A percentile compares a stretch with the other conserved stretches of the same genome.
These are phyloP conservation scores for Leptinotarsa texana DNA, from an alignment of 1,140 invertebrate genomes.

Conservation along the genomic window DNA sequence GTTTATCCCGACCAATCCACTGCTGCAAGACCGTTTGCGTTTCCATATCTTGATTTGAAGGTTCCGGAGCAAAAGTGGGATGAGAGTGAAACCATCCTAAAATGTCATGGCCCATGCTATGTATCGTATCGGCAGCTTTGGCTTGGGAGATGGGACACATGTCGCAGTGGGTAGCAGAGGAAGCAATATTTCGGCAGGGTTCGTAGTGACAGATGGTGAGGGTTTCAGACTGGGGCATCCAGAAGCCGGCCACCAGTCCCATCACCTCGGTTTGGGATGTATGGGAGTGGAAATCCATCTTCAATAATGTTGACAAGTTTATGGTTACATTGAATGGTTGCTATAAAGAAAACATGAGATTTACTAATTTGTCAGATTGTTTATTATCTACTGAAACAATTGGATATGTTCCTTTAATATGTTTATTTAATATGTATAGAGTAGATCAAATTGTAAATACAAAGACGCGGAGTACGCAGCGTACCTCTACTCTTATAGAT, in stretches of 20 bases:
- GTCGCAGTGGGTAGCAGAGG: slow-evolving; percentile 72
- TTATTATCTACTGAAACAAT: no score
- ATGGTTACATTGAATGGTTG: slow-evolving; percentile 66
- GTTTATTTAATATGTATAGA: no score
- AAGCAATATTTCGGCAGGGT: slow-evolving; percentile 61
- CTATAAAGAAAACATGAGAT: slow-evolving; percentile 52
- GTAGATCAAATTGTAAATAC: no score
- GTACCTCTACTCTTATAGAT: no score
- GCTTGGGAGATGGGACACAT: slow-evolving; percentile 67
- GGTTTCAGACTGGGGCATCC: slow-evolving; percentile 46
- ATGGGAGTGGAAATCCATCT: slow-evolving; percentile 74
- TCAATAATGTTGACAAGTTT: slow-evolving; percentile 62
- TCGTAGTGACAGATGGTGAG: slow-evolving; percentile 60
- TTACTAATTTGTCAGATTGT: not conserved
- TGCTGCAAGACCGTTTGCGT: slow-evolving; percentile 64
- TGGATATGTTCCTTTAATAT: no score
- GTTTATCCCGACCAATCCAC: slow-evolving; percentile 60
- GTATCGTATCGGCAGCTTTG: slow-evolving; percentile 62
- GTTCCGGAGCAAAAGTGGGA: slow-evolving; percentile 66
- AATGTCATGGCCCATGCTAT: slow-evolving; percentile 54
- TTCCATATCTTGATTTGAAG: slow-evolving; percentile 65
- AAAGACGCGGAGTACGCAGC: no score
- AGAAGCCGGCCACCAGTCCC: slow-evolving; percentile 69
- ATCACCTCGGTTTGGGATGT: slow-evolving; percentile 71
- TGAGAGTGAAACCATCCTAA: slow-evolving; percentile 72